Conservation (phyloP, 1,140 invertebrate genomes). For the Venustaconcha ellipsiformis region DNA sequence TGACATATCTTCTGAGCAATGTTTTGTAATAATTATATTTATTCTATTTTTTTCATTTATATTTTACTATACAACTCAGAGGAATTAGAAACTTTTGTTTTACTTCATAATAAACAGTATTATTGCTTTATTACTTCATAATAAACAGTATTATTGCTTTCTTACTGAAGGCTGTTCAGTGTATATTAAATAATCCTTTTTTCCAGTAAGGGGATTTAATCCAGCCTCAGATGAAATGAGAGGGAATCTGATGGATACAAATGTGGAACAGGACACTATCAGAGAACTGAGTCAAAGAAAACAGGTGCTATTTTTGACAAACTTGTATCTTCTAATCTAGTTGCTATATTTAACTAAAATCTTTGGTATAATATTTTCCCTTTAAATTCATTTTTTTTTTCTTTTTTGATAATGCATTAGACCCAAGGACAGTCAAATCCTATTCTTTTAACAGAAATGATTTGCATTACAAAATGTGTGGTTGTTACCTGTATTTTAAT, state of each 20-base stretch:
- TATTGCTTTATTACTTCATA: neutral
- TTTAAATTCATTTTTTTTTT: no score
- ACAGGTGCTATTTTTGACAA: slow-evolving; percentile 70
- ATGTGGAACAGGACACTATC: slow-evolving; percentile 81
- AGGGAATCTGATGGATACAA: slow-evolving; percentile 71
- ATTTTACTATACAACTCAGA: neutral
- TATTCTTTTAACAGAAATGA: no score
- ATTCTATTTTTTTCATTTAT: no score
- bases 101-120: neutral
- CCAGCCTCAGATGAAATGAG: slow-evolving; percentile 65
- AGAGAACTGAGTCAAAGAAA: slow-evolving; percentile 85
- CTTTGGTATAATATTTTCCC: no score
- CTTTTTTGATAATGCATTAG: no score
- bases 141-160: neutral
- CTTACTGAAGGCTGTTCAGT: neutral
- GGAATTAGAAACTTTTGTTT: neutral
- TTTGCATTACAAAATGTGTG: no score
- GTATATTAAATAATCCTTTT: neutral
- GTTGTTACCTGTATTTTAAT: no score
- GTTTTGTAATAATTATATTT: no score
- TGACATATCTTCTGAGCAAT: no score
- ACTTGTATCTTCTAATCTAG: no score
- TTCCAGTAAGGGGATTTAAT: slow-evolving; percentile 82
- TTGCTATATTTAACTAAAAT: no score
- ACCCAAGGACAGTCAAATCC: no score